Percentiles rank a stretch among this genome's conserved stretches.
These are phyloP conservation scores for Zelleria hepariella DNA, from an alignment of 2,888 invertebrate genomes.

Conservation along the genomic window DNA sequence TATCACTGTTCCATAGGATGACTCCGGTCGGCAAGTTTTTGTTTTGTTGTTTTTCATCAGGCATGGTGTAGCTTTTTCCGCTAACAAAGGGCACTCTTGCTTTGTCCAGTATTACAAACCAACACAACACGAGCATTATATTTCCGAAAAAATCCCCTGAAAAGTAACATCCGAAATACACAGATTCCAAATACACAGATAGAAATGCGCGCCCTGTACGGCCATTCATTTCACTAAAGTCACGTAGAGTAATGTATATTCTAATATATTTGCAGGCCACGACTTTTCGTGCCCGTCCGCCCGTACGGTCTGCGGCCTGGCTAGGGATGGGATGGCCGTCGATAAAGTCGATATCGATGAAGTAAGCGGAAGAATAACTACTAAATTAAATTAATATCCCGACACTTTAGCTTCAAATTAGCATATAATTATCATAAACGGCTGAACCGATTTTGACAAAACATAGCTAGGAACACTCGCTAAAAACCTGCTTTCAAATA, in stretches of 20 bases:
- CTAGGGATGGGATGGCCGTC: conserved; percentile 25
- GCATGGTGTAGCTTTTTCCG: too few species aligned
- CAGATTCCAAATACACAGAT: not conserved
- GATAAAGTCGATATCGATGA: not conserved
- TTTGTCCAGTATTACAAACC: not conserved
- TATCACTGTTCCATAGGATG: too few species aligned
- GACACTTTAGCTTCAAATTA: too few species aligned
- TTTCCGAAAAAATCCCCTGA: too few species aligned
- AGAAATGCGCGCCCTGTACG: conserved; percentile 15
- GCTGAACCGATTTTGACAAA: too few species aligned
- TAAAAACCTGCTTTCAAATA: too few species aligned
- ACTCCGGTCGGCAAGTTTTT: too few species aligned
- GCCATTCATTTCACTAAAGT: conserved; percentile 62
- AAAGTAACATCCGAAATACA: not conserved
- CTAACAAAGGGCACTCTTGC: not conserved
- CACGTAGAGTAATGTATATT: conserved; percentile 71
- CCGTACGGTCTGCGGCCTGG: conserved; percentile 63
- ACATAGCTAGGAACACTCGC: too few species aligned
- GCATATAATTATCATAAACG: too few species aligned
- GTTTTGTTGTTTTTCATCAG: too few species aligned
- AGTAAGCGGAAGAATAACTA: too few species aligned
- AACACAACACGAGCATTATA: too few species aligned
- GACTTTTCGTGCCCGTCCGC: conserved; percentile 69
- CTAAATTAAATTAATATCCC: not conserved
- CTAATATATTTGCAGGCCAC: conserved; percentile 69